A percentile compares a stretch with the other conserved stretches of the same genome.
phyloP scores from a whole-genome alignment of 2,797 vertebrate species.

The Perodicticus potto region DNA sequence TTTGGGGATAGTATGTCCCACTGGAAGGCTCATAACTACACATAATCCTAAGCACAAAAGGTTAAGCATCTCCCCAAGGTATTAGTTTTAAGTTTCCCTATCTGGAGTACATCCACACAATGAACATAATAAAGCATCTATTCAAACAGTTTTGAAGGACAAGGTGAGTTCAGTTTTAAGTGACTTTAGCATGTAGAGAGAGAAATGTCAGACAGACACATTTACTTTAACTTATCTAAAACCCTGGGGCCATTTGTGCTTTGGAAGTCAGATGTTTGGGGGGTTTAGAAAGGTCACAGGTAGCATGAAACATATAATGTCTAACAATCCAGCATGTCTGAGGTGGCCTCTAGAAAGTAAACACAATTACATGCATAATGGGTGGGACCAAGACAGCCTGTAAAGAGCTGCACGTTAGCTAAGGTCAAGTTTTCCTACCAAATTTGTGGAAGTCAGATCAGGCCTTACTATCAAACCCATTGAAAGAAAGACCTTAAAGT shows the following conservation, averaged over 20 bases:
- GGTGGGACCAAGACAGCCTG: not conserved
- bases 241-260: not conserved
- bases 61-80: not conserved
- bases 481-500: not conserved
- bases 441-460: not conserved
- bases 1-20: not conserved
- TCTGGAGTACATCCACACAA: not conserved
- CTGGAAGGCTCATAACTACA: not conserved
- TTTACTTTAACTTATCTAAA: not conserved
- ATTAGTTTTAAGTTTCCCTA: not conserved
- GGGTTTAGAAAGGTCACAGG: not conserved
- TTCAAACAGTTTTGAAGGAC: not conserved
- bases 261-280: not conserved
- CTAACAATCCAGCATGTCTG: not conserved
- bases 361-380: not conserved
- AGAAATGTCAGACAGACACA: not conserved
- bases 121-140: not conserved
- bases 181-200: not conserved
- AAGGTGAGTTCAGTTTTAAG: conserved; percentile 5
- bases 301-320: not conserved
- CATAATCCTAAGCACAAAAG: conserved; percentile 7
- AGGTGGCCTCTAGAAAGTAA: not conserved
- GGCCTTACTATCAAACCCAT: not conserved
- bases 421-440: not conserved
- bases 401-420: not conserved